Evolutionary conservation across 2,888 invertebrate genomes (phyloP), one percentile per base, ranked within the genome.

Genomic region (Ormyrus pomaceus): DNA sequence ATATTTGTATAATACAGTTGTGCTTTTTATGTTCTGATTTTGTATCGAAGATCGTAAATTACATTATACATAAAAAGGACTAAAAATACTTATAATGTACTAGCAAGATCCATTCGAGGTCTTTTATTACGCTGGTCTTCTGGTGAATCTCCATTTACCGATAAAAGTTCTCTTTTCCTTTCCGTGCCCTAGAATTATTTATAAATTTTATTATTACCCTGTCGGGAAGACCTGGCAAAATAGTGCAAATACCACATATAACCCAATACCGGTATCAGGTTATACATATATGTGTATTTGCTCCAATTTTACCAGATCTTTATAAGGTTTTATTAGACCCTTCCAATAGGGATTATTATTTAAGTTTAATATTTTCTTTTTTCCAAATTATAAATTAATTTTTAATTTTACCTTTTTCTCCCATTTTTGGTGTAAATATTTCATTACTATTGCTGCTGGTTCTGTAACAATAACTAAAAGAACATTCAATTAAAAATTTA

Each of bases 381-480:
- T 10, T 2, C 34, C 34, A 34, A 34, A 34, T 59, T 5, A 13
- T 34, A 46, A 62, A 51, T 48, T 58, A n/a, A 58, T 72, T 68
- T 46, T 68, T 62, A 55, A 45, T 45, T 46, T 83, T 91, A 95
- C 94, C 93, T 97, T 97, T 92, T 97, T 98, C 89, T 98, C 98
- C 97, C 97, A 98, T 91, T 97, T 97, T 87, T 98, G 97, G 87
- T 98, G 98, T 83, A 98, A 93, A 91, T 97, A 98, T 92, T 98
- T 94, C 87, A 98, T 91, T 80, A 98, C 92, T 87, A 98, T 98
- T 89, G 97, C 98, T 68, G 97, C 96, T 92, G 97, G 98, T 91
- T 98, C 98, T 88, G 98, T 97, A 62, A 98, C 98, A 89, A 98
- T 98, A 86, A 98, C 97, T 96, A 92, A 83, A 95, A 94, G 87